Percentiles rank a stretch among this genome's conserved stretches.
Evolutionary conservation across 2,888 invertebrate genomes (phyloP).

Genomic region (Synergus laeviventris): DNA sequence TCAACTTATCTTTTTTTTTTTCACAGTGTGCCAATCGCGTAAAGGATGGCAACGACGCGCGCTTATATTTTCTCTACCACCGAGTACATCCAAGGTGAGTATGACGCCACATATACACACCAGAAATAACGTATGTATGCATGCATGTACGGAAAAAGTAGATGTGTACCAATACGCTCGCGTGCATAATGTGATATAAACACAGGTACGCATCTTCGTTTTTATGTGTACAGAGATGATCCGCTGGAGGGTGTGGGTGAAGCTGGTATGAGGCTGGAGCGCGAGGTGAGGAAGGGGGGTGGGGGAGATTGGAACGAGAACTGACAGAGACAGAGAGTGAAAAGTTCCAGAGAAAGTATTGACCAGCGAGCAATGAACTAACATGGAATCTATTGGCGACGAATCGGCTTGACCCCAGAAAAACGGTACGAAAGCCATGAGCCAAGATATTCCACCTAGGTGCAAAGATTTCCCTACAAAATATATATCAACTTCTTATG

Average conservation of each 20-base stretch:
- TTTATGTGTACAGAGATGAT: constrained; percentile 40
- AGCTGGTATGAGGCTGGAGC: constrained; percentile 43
- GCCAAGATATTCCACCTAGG: background rate
- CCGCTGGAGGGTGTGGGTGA: constrained; percentile 38
- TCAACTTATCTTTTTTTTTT: constrained; percentile 33
- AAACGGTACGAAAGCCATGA: constrained; percentile 40
- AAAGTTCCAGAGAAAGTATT: constrained; percentile 60
- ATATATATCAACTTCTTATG: background rate
- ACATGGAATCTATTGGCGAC: constrained; percentile 62
- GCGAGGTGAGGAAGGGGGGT: constrained; percentile 45
- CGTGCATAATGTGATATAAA: constrained; percentile 66
- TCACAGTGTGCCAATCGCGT: constrained; percentile 17
- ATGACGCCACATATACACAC: constrained; percentile 57
- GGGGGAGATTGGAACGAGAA: constrained; percentile 47
- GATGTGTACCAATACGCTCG: constrained; percentile 59
- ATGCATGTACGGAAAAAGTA: constrained; percentile 59
- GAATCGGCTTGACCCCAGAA: constrained; percentile 55
- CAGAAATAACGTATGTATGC: constrained; percentile 62
- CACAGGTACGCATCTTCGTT: constrained; percentile 51
- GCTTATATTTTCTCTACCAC: constrained; percentile 58
- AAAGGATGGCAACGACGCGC: constrained; percentile 25
- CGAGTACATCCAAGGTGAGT: constrained; percentile 59
- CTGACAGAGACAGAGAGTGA: constrained; percentile 56
- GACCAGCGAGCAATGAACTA: constrained; percentile 65
- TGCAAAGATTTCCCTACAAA: background rate